These are phyloP conservation scores for Sebastes schlegelii DNA, from an alignment of 2,113 vertebrate species.

Conservation along the genomic window DNA sequence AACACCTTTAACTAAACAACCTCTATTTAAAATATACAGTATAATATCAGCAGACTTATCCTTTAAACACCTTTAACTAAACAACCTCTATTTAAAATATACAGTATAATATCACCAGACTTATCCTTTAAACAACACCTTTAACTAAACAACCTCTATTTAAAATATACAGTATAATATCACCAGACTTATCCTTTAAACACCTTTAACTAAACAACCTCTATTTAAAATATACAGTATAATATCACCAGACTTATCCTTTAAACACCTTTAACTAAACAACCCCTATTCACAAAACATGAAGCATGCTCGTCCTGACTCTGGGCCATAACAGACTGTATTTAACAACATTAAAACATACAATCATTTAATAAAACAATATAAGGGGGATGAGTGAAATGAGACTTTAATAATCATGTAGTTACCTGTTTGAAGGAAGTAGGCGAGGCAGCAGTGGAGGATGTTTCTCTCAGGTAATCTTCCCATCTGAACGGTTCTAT, in stretches of 20 bases:
- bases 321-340: neutral
- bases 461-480: conserved; percentile 93
- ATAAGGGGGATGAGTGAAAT: neutral
- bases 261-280: neutral
- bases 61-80: no score
- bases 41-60: no score
- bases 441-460: conserved; percentile 88
- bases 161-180: no score
- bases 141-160: no score
- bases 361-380: neutral
- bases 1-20: no score
- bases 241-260: no score
- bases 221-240: neutral
- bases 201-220: neutral
- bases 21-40: no score
- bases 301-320: neutral
- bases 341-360: neutral
- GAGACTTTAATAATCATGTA: neutral
- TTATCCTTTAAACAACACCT: no score
- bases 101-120: no score
- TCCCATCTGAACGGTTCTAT: conserved; percentile 93
- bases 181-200: no score
- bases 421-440: conserved; percentile 96
- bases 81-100: no score
- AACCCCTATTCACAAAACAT: neutral